These are phyloP conservation scores for Achlya flavicornis DNA, from an alignment of 2,888 invertebrate species.

Conservation along the genomic window DNA sequence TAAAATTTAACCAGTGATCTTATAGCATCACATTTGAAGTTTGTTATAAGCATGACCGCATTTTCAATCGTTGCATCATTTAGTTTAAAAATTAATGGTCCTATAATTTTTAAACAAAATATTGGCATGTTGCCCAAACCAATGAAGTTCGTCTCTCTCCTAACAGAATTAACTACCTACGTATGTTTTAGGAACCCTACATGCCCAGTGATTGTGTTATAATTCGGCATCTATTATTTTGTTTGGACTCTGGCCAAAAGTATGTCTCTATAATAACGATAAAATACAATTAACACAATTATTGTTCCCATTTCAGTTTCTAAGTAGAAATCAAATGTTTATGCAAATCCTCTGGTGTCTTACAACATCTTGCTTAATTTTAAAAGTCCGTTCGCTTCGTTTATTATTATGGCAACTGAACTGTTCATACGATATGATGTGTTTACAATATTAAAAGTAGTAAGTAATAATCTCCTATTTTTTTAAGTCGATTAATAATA, in stretches of 20 bases:
- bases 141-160: constrained; percentile 12
- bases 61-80: constrained; percentile 49
- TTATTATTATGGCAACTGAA: too few species aligned
- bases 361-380: too few species aligned
- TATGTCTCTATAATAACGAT: constrained; percentile 17
- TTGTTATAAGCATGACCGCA: constrained; percentile 37
- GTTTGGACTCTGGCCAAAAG: neutral
- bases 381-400: too few species aligned
- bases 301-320: neutral
- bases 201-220: neutral
- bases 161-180: neutral
- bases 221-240: neutral
- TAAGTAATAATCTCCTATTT: too few species aligned
- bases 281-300: neutral
- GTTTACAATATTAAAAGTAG: too few species aligned
- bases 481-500: too few species aligned
- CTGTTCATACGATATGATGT: too few species aligned
- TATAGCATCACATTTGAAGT: constrained; percentile 18
- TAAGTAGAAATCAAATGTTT: neutral
- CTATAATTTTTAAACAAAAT: constrained; percentile 30
- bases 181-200: neutral
- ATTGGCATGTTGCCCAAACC: constrained; percentile 63
- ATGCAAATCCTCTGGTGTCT: too few species aligned
- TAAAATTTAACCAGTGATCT: neutral
- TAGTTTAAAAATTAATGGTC: constrained; percentile 52